Evolutionary conservation across 2,888 invertebrate genomes (phyloP), one percentile per base, ranked within the genome.

Genomic region (Nipponacmea schrenckii): DNA sequence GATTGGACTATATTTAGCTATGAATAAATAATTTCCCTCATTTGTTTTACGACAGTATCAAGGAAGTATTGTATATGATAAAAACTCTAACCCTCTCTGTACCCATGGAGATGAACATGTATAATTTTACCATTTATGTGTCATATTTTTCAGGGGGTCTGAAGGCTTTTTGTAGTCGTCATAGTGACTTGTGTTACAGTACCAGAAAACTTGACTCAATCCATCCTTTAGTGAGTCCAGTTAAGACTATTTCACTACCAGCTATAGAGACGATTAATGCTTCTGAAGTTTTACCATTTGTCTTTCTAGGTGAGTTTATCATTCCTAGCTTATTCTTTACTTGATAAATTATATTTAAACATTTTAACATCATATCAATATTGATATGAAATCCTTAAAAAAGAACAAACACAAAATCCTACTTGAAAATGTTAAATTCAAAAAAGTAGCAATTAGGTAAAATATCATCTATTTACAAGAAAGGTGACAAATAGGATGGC

Each of bases 211-310:
- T 77, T 71, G 83, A 82, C 68, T 75, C 75, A 69, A 79, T 80
- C 45, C 71, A 67, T 46, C 76, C 76, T 12, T 90, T 93, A 71
- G 90, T 93, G 81, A 89, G 84, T 83, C 89, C 80, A 82, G 90
- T 89, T 84, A 81, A 86, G 81, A 62, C 85, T 76, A 73, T 83
- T 80, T 79, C 84, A 62, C 81, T 85, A 76, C 81, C 84, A 48
- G 71, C 76, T 70, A 89, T 90, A 81, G 94, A 94, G 90, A 92
- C 92, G 79, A 93, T 94, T 87, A 93, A 93, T 24, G 93, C 94
- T 77, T 94, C 94, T 74, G 91, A 93, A 86, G 93, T 95, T 69
- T 91, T 95, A 81, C 94, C 95, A 68, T 94, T 93, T 90, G 91
- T 95, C 79, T 93, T 93, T 89, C 92, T 95, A 81, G 95, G 88